Percentiles rank a stretch among this genome's conserved stretches.
phyloP scores from a whole-genome alignment of 2,888 invertebrate genomes.

The Amiota communis region DNA sequence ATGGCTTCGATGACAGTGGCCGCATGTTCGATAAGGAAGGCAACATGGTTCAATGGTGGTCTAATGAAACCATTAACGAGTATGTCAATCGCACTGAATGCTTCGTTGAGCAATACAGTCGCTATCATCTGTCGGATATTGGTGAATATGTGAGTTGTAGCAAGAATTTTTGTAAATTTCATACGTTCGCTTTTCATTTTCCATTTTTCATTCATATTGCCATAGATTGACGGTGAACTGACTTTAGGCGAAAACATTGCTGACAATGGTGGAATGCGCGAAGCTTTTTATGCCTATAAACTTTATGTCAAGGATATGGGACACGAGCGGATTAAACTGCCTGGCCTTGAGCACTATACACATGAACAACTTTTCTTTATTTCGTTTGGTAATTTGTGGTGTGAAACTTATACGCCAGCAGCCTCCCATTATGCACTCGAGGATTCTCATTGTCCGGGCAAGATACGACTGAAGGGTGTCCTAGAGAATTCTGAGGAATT shows the following conservation, averaged over 20 bases:
- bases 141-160: constrained; percentile 76
- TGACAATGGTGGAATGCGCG: constrained; percentile 86
- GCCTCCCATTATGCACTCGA: constrained; percentile 79
- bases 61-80: constrained; percentile 81
- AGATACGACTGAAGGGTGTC: constrained; percentile 80
- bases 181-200: background rate
- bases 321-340: constrained; percentile 77
- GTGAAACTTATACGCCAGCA: constrained; percentile 81
- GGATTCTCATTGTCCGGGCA: constrained; percentile 84
- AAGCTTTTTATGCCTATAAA: constrained; percentile 81
- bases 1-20: constrained; percentile 76
- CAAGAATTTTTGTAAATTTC: background rate
- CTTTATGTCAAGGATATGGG: constrained; percentile 77
- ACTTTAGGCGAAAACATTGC: constrained; percentile 89
- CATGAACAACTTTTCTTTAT: constrained; percentile 87
- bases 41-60: constrained; percentile 93
- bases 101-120: constrained; percentile 88
- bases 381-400: constrained; percentile 90
- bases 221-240: constrained; percentile 81
- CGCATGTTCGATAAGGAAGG: constrained; percentile 89
- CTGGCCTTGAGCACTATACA: constrained; percentile 82
- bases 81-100: constrained; percentile 87
- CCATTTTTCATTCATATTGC: constrained; percentile 44
- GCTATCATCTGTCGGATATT: constrained; percentile 79
- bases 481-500: constrained; percentile 84